Evolutionary conservation across 2,113 vertebrate species (phyloP).

Genomic region (Bubo blakistoni): DNA sequence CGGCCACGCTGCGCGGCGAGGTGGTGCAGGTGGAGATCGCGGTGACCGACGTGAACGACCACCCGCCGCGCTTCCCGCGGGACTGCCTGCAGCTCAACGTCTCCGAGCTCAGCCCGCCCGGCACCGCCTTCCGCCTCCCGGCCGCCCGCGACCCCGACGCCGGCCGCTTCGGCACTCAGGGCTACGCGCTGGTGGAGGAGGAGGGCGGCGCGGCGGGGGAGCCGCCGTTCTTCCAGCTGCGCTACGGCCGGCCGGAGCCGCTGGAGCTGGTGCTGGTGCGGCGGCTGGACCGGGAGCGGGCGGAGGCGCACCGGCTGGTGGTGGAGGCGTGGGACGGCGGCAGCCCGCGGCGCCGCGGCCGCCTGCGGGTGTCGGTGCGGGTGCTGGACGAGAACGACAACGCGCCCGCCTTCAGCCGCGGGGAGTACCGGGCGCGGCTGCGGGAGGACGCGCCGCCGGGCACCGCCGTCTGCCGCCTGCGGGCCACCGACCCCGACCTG

Average conservation of each 20-base stretch:
- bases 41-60: slow-evolving; percentile 88
- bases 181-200: slow-evolving; percentile 78
- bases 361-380: slow-evolving; percentile 73
- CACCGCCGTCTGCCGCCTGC: slow-evolving; percentile 78
- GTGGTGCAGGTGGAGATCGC: slow-evolving; percentile 83
- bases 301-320: slow-evolving; percentile 74
- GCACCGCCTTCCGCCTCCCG: slow-evolving; percentile 82
- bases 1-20: slow-evolving; percentile 83
- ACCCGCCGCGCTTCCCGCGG: slow-evolving; percentile 79
- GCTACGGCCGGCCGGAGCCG: slow-evolving; percentile 48
- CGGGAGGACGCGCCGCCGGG: slow-evolving; percentile 77
- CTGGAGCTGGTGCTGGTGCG: slow-evolving; percentile 80
- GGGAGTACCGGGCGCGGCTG: slow-evolving; percentile 78
- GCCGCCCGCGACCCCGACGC: slow-evolving; percentile 83
- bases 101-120: slow-evolving; percentile 82
- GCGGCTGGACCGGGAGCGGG: slow-evolving; percentile 80
- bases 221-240: slow-evolving; percentile 59
- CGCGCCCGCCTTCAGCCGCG: slow-evolving; percentile 81
- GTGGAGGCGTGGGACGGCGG: slow-evolving; percentile 90
- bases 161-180: slow-evolving; percentile 78
- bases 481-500: slow-evolving; percentile 83
- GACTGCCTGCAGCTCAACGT: slow-evolving; percentile 73
- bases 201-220: neutral
- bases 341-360: slow-evolving; percentile 76
- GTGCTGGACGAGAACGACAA: slow-evolving; percentile 93